These are phyloP conservation scores for Cataglyphis livida DNA, from an alignment of 2,888 invertebrate species.

Conservation along the genomic window DNA sequence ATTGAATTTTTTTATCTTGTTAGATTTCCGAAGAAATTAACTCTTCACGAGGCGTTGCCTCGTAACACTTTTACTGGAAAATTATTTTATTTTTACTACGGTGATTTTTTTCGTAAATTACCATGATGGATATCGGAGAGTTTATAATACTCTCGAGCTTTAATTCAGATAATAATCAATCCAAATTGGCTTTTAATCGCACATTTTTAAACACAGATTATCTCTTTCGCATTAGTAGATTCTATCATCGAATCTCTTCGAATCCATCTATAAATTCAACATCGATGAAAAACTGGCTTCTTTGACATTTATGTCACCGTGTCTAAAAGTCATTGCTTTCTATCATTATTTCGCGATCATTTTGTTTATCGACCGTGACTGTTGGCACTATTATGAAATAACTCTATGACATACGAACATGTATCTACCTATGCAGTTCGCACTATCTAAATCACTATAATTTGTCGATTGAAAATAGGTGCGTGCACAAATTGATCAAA, in stretches of 20 bases:
- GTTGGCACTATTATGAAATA: constrained; percentile 47
- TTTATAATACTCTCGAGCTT: neutral
- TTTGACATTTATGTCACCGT: constrained; percentile 17
- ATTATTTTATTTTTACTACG: neutral
- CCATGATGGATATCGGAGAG: no score
- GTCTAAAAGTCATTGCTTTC: constrained; percentile 42
- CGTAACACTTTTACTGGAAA: neutral
- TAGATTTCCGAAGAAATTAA: neutral
- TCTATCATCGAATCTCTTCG: neutral
- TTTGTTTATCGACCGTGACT: constrained; percentile 29
- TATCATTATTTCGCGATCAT: constrained; percentile 31
- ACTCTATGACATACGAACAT: constrained; percentile 4
- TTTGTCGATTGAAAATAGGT: constrained; percentile 16
- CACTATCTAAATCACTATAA: constrained; percentile 14
- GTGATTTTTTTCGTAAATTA: neutral
- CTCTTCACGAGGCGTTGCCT: neutral
- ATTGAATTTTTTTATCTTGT: neutral
- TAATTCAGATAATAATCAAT: constrained; percentile 21
- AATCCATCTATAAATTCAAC: neutral
- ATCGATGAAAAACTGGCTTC: constrained; percentile 12
- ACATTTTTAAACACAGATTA: neutral
- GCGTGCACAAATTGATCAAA: neutral
- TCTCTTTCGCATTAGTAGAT: neutral
- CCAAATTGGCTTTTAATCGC: constrained; percentile 6
- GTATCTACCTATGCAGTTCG: neutral